Evolutionary conservation across 2,888 invertebrate genomes (phyloP).

Genomic region (Lamellibrachia columna): DNA sequence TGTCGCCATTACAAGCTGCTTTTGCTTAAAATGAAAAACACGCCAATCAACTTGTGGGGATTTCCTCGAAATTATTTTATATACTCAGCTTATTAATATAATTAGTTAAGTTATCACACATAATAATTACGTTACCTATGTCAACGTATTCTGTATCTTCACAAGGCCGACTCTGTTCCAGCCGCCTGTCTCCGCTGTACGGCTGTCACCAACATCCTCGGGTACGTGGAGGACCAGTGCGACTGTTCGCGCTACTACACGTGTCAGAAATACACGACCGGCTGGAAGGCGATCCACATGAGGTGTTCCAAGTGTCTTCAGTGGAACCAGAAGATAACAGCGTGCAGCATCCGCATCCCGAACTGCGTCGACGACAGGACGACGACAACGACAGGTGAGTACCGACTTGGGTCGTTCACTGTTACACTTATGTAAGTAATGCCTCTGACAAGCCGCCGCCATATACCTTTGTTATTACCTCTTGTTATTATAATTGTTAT

Average conservation of each 20-base stretch:
- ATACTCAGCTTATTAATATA: neutral
- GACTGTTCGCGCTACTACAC: conserved; percentile 17
- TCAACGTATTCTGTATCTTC: neutral
- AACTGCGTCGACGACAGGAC: conserved; percentile 21
- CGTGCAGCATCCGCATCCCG: conserved; percentile 21
- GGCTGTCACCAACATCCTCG: neutral
- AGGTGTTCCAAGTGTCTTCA: neutral
- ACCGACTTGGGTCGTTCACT: too few species aligned
- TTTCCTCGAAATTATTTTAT: neutral
- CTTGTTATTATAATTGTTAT: neutral
- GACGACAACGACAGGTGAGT: neutral
- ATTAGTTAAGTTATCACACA: neutral
- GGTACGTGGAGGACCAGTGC: conserved; percentile 17
- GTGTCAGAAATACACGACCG: neutral
- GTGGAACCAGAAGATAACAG: neutral
- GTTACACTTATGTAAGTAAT: neutral
- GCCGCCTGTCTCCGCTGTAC: conserved; percentile 20
- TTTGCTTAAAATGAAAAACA: too few species aligned
- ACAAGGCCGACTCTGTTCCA: neutral
- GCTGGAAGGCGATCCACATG: neutral
- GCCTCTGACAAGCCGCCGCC: neutral
- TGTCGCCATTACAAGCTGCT: too few species aligned
- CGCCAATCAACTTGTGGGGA: too few species aligned
- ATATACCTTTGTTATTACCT: neutral
- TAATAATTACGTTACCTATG: neutral